Evolutionary conservation across 2,888 invertebrate genomes (phyloP), one percentile per base, ranked within the genome.

Genomic region (Drosophila ezoana): DNA sequence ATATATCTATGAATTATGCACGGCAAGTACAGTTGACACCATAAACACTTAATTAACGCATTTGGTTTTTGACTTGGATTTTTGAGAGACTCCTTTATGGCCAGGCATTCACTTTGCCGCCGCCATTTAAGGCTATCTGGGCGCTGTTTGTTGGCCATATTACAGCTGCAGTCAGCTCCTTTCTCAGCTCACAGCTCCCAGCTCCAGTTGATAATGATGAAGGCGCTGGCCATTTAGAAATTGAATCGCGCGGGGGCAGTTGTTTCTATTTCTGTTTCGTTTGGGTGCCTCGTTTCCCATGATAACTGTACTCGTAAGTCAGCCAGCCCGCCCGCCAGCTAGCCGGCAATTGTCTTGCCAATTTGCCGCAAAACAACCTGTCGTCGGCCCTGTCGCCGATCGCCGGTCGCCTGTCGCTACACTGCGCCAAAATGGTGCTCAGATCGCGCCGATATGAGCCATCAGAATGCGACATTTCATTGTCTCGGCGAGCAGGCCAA

Each of bases 391-490:
- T 57, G 57, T 49, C 38, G 49, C 57, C 58, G 43, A 43, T 51
- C 43, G 40, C 18, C 37, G 37, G 53, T 54, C 44, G 53, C 53
- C 53, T 44, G 72, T 74, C 52, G 67, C 49, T 48, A 18, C 4
- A 28, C 13, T 43, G 40, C 53, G 82, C 82, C 78, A 80, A 87
- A 84, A 84, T 76, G 80, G 81, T 64, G 58, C 72, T 68, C 72
- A 71, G 79, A 77, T 72, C 58, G 54, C 48, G 18, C 18, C 32
- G 75, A 67, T 81, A 81, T 63, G 58, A 60, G 63, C 52, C 74
- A 62, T 70, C 78, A 87, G 87, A 84, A 84, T 81, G 82, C 76
- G 72, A 81, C 87, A 83, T 78, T 84, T 84, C 87, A 81, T 82
- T 80, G 86, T 82, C 74, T 80, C 58, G 47, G 61, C 58, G 43